Percentiles rank a stretch among this genome's conserved stretches.
phyloP scores from a whole-genome alignment of 64 coral and sea anemone species.

The Dendrophyllia cribrosa region DNA sequence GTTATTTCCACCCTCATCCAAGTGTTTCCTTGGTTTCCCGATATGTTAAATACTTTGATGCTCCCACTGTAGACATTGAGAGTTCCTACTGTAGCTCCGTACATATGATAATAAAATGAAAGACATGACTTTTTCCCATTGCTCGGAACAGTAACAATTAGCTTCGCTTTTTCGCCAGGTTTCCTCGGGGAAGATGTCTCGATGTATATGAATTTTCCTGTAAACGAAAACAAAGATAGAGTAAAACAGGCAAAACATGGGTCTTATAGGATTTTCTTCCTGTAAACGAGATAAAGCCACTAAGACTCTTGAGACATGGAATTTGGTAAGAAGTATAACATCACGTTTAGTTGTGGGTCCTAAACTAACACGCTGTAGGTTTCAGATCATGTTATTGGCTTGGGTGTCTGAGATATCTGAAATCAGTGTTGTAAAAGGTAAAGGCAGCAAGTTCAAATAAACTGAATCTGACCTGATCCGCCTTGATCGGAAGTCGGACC shows the following conservation, averaged over 20 bases:
- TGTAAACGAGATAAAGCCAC: too few relatives aligned
- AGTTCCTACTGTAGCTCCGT: conserved; percentile 13
- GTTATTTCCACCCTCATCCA: background rate
- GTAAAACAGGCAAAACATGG: too few relatives aligned
- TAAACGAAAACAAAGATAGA: background rate
- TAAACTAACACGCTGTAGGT: too few relatives aligned
- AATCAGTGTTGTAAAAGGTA: too few relatives aligned
- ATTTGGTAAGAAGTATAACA: too few relatives aligned
- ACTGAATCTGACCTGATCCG: background rate
- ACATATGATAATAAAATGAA: conserved; percentile 57
- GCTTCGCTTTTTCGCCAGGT: background rate
- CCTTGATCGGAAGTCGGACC: background rate
- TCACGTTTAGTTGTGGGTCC: too few relatives aligned
- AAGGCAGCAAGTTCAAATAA: too few relatives aligned
- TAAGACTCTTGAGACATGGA: too few relatives aligned
- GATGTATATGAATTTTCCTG: background rate
- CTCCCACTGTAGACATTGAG: conserved; percentile 34
- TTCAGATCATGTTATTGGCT: too few relatives aligned
- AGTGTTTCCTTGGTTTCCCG: conserved; percentile 11
- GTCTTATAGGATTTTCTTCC: too few relatives aligned
- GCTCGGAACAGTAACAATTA: background rate
- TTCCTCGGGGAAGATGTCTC: background rate
- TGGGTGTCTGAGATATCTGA: too few relatives aligned
- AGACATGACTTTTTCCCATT: background rate
- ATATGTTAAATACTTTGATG: conserved; percentile 21